Percentiles rank a stretch among this genome's conserved stretches.
Evolutionary conservation across 64 coral and sea anemone genomes (phyloP).

Genomic region (Montipora capricornis): DNA sequence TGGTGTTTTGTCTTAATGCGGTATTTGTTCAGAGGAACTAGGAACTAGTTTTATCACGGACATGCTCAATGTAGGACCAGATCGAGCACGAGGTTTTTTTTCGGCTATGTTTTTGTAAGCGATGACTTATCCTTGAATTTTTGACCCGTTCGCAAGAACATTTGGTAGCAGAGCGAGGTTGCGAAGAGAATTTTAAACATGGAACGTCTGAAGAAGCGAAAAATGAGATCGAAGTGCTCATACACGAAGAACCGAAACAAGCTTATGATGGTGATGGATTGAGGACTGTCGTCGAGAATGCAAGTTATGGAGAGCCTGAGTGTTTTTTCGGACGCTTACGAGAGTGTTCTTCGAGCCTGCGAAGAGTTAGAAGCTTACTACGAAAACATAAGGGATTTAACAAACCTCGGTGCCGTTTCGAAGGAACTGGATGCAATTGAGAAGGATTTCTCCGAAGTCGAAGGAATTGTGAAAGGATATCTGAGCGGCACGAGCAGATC

Average conservation of each 20-base stretch:
- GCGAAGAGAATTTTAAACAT: no score
- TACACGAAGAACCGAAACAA: slow-evolving; percentile 26
- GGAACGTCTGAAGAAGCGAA: slow-evolving; percentile 20
- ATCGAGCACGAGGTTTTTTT: no score
- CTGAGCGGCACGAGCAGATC: background rate
- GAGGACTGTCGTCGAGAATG: slow-evolving; percentile 23
- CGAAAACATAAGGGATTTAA: background rate
- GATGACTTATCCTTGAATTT: no score
- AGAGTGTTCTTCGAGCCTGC: background rate
- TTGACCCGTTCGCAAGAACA: no score
- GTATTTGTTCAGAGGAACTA: background rate
- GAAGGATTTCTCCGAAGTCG: slow-evolving; percentile 2
- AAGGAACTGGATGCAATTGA: slow-evolving; percentile 31
- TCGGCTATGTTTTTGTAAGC: no score
- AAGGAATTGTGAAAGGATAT: slow-evolving; percentile 34
- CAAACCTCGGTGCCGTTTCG: background rate
- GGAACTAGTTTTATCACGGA: no score
- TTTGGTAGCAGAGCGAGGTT: no score
- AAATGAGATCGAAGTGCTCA: slow-evolving; percentile 2
- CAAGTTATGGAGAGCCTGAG: slow-evolving; percentile 39
- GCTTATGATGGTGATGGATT: slow-evolving; percentile 19
- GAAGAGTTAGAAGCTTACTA: slow-evolving; percentile 31
- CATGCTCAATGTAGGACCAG: no score
- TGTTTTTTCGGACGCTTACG: background rate
- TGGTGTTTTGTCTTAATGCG: no score